Conservation (phyloP, 2,797 vertebrate species). For the Kryptolebias ocellatus region DNA sequence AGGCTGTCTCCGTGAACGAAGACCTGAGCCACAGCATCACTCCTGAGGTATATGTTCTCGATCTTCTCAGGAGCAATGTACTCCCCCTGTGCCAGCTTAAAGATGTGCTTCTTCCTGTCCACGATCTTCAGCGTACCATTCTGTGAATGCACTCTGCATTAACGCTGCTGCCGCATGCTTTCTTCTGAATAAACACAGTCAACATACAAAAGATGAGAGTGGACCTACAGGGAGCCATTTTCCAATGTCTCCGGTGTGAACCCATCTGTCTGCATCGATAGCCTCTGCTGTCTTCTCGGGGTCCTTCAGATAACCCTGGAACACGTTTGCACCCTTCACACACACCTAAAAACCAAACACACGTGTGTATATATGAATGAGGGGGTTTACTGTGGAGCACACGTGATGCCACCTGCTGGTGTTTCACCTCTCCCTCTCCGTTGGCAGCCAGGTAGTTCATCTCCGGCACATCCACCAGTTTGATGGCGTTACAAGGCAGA, state of each 20-base stretch:
- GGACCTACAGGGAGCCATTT: conserved; percentile 93
- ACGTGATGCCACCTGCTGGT: background rate
- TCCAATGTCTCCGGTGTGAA: conserved; percentile 95
- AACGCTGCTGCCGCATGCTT: background rate
- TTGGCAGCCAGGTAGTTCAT: conserved; percentile 93
- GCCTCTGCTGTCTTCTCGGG: conserved; percentile 88
- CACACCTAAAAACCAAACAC: conserved; percentile 83
- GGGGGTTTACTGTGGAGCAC: too few relatives aligned
- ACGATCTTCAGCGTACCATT: conserved; percentile 95
- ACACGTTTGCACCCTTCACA: conserved; percentile 92
- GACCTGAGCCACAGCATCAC: conserved; percentile 88
- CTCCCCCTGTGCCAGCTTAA: conserved; percentile 96
- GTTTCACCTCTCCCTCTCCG: conserved; percentile 92
- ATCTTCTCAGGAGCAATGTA: conserved; percentile 99
- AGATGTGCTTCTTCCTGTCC: conserved; percentile 98
- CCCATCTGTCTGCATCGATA: conserved; percentile 91
- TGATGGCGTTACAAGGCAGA: conserved; percentile 89
- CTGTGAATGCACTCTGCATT: conserved; percentile 67
- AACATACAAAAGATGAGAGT: too few relatives aligned
- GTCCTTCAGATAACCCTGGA: conserved; percentile 92
- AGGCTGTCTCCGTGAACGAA: conserved; percentile 95
- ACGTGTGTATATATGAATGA: background rate
- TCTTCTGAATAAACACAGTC: too few relatives aligned
- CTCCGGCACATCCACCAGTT: conserved; percentile 92
- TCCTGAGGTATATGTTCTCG: conserved; percentile 89